Conservation (phyloP, 2,888 invertebrate genomes). For the Habrosyne pyritoides region DNA sequence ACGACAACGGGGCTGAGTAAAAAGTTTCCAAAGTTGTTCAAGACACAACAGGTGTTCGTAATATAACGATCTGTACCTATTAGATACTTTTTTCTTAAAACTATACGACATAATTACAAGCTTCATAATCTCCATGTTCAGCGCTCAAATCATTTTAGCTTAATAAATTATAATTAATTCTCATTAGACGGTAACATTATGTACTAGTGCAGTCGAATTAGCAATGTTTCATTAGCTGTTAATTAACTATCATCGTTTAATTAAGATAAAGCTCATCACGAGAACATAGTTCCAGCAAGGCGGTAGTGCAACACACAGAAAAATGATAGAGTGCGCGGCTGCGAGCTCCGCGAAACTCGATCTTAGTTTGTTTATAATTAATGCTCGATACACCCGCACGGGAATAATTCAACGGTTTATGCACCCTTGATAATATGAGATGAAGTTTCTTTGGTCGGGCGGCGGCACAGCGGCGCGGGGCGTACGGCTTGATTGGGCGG, state of each 20-base stretch:
- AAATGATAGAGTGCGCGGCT: slow-evolving; percentile 25
- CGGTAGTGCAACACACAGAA: slow-evolving; percentile 17
- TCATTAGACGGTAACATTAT: neutral
- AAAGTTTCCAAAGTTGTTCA: slow-evolving; percentile 72
- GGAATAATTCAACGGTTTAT: slow-evolving; percentile 77
- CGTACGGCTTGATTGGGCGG: slow-evolving; percentile 73
- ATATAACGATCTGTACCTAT: slow-evolving; percentile 66
- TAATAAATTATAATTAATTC: too few relatives aligned
- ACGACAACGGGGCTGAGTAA: slow-evolving; percentile 64
- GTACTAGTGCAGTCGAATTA: neutral
- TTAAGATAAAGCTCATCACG: neutral
- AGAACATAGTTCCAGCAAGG: neutral
- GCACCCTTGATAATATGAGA: slow-evolving; percentile 80
- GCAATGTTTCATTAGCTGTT: neutral
- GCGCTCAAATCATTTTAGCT: neutral
- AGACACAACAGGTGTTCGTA: slow-evolving; percentile 78
- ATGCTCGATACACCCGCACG: slow-evolving; percentile 69
- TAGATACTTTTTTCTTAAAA: slow-evolving; percentile 56
- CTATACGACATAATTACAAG: slow-evolving; percentile 16
- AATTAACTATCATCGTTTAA: neutral
- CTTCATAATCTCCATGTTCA: neutral
- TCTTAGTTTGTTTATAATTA: slow-evolving; percentile 72
- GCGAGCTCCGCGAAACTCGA: slow-evolving; percentile 51
- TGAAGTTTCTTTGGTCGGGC: slow-evolving; percentile 78
- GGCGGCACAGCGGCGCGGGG: slow-evolving; percentile 63